Evolutionary conservation across 2,888 invertebrate species (phyloP).

Genomic region (Morpho achilles): DNA sequence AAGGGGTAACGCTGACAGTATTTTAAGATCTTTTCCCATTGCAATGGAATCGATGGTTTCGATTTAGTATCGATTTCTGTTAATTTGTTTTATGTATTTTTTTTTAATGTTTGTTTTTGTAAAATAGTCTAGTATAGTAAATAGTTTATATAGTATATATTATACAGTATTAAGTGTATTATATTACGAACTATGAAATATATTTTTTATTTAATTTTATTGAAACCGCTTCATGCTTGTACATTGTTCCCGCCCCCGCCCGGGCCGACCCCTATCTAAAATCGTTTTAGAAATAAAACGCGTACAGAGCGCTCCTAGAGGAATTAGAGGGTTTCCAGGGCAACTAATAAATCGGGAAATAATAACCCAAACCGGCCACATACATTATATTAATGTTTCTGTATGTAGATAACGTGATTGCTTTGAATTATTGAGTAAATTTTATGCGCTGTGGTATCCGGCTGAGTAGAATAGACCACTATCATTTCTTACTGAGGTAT

Average conservation of each 20-base stretch:
- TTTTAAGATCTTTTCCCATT: too few species aligned
- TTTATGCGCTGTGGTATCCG: neutral
- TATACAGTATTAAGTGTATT: too few species aligned
- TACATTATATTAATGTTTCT: constrained; percentile 30
- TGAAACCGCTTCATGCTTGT: constrained; percentile 21
- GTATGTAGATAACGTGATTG: constrained; percentile 15
- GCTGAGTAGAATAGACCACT: too few species aligned
- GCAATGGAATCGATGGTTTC: too few species aligned
- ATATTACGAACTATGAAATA: too few species aligned
- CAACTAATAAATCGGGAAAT: constrained; percentile 75
- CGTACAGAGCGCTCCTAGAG: constrained; percentile 58
- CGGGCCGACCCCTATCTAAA: constrained; percentile 67
- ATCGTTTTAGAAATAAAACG: constrained; percentile 74
- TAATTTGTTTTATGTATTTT: too few species aligned
- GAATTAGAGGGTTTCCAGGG: constrained; percentile 56
- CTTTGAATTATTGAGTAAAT: constrained; percentile 4
- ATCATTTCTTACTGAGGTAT: too few species aligned
- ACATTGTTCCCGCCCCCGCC: constrained; percentile 29
- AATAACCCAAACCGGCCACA: constrained; percentile 45
- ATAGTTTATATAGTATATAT: too few species aligned
- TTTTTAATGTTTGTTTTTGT: too few species aligned
- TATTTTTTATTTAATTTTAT: neutral
- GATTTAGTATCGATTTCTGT: too few species aligned
- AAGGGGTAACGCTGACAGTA: too few species aligned
- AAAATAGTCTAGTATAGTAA: too few species aligned